A percentile compares a stretch with the other conserved stretches of the same genome.
These are phyloP conservation scores for Elmis aenea DNA, from an alignment of 2,888 invertebrate genomes.

Conservation along the genomic window DNA sequence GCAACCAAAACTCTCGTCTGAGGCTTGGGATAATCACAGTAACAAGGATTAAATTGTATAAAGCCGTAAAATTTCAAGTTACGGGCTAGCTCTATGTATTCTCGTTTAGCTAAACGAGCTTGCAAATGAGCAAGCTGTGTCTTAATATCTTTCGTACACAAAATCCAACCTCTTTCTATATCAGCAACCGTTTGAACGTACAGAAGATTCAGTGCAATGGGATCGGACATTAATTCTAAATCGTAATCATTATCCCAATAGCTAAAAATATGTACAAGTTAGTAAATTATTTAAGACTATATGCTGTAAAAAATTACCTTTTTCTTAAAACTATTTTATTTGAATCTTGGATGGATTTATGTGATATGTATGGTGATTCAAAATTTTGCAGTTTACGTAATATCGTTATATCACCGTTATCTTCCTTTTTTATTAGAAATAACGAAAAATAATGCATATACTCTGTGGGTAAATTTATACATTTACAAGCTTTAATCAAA, in stretches of 20 bases:
- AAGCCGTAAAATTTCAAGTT: conserved; percentile 86
- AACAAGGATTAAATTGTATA: conserved; percentile 70
- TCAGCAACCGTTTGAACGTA: conserved; percentile 86
- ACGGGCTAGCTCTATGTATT: conserved; percentile 83
- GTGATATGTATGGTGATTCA: conserved; percentile 93
- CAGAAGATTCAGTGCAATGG: conserved; percentile 77
- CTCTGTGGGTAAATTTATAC: conserved; percentile 74
- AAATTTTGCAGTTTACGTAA: conserved; percentile 90
- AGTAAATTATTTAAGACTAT: conserved; percentile 5
- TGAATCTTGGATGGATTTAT: conserved; percentile 71
- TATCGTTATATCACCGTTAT: conserved; percentile 65
- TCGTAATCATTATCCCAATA: conserved; percentile 89
- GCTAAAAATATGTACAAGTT: conserved; percentile 47
- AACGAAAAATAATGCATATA: conserved; percentile 85
- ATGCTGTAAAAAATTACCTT: conserved; percentile 53
- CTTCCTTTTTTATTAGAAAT: conserved; percentile 77
- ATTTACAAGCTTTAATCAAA: conserved; percentile 74
- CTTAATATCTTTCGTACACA: conserved; percentile 61
- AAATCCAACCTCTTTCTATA: conserved; percentile 81
- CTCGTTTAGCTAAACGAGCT: conserved; percentile 73
- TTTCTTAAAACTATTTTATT: conserved; percentile 79
- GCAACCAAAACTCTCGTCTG: conserved; percentile 67
- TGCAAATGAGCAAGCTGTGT: conserved; percentile 66
- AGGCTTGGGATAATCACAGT: conserved; percentile 70
- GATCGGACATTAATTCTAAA: conserved; percentile 73